phyloP scores from a whole-genome alignment of 2,888 invertebrate genomes.

The Drosophila buzzatii region DNA sequence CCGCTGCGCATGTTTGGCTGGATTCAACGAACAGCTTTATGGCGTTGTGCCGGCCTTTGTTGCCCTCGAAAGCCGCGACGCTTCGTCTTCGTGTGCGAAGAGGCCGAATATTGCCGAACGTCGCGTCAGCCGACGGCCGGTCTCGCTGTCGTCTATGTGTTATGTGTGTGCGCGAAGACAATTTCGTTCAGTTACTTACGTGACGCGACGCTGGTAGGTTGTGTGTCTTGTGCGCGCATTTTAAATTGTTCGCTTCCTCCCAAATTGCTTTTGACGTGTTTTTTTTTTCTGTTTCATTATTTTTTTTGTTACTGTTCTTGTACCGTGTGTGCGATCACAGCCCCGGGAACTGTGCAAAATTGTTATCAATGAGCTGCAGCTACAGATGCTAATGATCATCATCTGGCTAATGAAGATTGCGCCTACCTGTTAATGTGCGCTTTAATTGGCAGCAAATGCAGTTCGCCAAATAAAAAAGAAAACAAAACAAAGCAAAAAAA shows the following conservation, averaged over 20 bases:
- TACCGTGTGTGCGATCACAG: conserved; percentile 13
- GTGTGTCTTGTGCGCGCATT: conserved; percentile 36
- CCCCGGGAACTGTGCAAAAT: conserved; percentile 26
- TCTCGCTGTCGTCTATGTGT: conserved; percentile 22
- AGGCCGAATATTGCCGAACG: conserved; percentile 32
- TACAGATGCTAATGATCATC: conserved; percentile 10
- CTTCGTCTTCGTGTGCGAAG: conserved; percentile 29
- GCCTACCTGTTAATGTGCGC: conserved; percentile 36
- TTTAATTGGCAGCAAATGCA: conserved; percentile 50
- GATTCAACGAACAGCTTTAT: conserved; percentile 31
- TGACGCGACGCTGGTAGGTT: conserved; percentile 62
- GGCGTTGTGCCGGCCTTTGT: conserved; percentile 5
- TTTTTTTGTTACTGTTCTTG: conserved; percentile 1
- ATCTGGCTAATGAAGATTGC: conserved; percentile 28
- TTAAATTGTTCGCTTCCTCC: conserved; percentile 12
- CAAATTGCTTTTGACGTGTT: conserved; percentile 39
- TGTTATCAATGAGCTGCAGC: conserved; percentile 41
- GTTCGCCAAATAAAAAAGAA: conserved; percentile 13
- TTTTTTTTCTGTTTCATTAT: conserved; percentile 26
- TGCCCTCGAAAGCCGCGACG: conserved; percentile 35
- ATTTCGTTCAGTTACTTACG: conserved; percentile 58
- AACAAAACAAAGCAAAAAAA: conserved; percentile 3
- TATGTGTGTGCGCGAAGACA: conserved; percentile 15
- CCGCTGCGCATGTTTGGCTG: conserved; percentile 5
- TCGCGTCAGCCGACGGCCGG: conserved; percentile 31